These are phyloP conservation scores for Orientallactaga bullata DNA, from an alignment of 2,113 vertebrate genomes.

Conservation along the genomic window DNA sequence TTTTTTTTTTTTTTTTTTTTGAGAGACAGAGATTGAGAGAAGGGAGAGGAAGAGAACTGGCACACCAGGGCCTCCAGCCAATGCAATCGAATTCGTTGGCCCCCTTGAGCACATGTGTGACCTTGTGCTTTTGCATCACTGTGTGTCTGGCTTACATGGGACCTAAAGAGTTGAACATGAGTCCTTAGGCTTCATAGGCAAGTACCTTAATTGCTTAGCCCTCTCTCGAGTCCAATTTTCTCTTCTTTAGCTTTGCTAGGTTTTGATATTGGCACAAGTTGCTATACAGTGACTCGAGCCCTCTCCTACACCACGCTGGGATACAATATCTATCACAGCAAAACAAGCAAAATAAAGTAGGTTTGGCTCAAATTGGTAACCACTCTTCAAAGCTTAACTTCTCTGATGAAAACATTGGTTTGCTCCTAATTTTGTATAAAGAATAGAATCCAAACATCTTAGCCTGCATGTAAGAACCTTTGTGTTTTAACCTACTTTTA, in stretches of 20 bases:
- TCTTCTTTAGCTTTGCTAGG: conserved; percentile 14
- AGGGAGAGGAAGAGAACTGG: no score
- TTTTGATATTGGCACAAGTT: background rate
- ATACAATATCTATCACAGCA: background rate
- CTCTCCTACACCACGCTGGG: background rate
- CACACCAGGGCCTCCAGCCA: no score
- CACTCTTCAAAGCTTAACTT: background rate
- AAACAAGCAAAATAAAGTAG: background rate
- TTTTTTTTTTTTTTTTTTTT: no score
- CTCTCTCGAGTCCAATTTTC: background rate
- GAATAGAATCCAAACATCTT: background rate
- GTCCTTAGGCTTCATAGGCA: no score
- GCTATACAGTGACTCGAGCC: background rate
- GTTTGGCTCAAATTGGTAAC: conserved; percentile 4
- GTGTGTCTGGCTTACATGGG: no score
- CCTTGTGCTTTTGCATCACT: no score
- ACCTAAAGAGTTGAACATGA: no score
- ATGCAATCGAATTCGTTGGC: no score
- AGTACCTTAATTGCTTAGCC: no score
- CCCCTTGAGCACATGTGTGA: no score
- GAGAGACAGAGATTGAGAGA: no score
- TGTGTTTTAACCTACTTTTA: background rate
- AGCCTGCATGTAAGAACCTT: background rate
- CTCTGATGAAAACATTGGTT: background rate
- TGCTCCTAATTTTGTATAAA: background rate